Conservation (phyloP, 37 sponge, comb jelly and placozoan genomes). For the Theonella swinhoei region DNA sequence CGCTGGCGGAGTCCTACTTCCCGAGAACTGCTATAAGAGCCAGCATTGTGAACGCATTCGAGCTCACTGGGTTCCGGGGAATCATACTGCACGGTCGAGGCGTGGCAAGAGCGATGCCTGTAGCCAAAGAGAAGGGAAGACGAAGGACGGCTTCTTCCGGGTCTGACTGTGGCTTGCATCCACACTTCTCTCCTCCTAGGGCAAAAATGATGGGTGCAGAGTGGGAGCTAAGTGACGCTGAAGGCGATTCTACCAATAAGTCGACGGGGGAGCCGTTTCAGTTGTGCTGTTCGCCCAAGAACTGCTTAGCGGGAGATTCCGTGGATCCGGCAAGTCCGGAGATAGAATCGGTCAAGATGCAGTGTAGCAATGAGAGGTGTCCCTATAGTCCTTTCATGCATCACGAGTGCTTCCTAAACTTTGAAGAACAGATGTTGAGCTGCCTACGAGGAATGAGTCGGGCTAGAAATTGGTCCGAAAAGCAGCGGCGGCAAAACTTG, state of each 20-base stretch:
- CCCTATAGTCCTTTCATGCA: slow-evolving; percentile 85
- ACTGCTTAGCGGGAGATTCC: slow-evolving; percentile 30
- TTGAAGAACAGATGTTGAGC: slow-evolving; percentile 84
- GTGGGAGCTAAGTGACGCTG: slow-evolving; percentile 35
- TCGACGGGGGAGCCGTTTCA: slow-evolving; percentile 10
- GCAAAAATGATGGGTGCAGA: slow-evolving; percentile 12
- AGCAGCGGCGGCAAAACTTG: slow-evolving; percentile 89
- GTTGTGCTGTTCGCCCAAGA: slow-evolving; percentile 69
- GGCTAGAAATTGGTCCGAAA: slow-evolving; percentile 91
- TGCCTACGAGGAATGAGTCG: slow-evolving; percentile 78
- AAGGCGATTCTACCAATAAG: slow-evolving; percentile 1
- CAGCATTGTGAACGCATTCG: not conserved
- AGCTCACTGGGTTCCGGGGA: no score
- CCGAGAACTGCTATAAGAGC: not conserved
- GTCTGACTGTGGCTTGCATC: slow-evolving; percentile 50
- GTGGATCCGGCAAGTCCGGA: slow-evolving; percentile 35
- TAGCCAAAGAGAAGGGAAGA: slow-evolving; percentile 52
- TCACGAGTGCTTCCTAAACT: slow-evolving; percentile 66
- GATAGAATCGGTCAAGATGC: slow-evolving; percentile 65
- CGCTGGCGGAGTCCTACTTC: slow-evolving; percentile 18
- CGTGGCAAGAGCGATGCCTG: slow-evolving; percentile 37
- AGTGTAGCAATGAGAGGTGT: slow-evolving; percentile 84
- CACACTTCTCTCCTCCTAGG: slow-evolving; percentile 17
- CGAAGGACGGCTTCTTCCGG: slow-evolving; percentile 50
- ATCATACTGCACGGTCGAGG: no score